These are phyloP conservation scores for Notodonta ziczac DNA, from an alignment of 2,888 invertebrate species.

Conservation along the genomic window DNA sequence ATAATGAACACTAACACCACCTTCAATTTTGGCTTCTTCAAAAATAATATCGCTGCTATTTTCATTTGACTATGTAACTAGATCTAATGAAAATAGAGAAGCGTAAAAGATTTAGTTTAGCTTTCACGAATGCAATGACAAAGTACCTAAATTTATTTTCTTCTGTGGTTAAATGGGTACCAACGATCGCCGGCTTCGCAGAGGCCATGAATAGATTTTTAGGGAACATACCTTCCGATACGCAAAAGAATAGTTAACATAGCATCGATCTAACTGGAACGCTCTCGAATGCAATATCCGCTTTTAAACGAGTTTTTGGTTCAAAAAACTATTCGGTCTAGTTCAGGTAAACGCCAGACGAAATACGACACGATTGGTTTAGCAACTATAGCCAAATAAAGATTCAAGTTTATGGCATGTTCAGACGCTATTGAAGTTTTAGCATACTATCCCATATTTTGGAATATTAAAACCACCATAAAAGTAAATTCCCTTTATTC, in stretches of 20 bases:
- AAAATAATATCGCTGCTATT: too few species aligned
- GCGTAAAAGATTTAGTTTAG: too few species aligned
- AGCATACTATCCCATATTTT: too few species aligned
- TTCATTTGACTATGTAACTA: too few species aligned
- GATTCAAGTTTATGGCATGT: background rate
- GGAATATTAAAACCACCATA: too few species aligned
- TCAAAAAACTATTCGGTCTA: conserved; percentile 78
- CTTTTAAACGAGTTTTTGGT: conserved; percentile 82
- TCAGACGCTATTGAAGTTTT: too few species aligned
- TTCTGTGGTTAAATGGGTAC: background rate
- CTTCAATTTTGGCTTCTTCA: too few species aligned
- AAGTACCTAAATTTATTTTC: background rate
- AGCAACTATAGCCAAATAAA: conserved; percentile 25
- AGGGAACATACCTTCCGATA: conserved; percentile 47
- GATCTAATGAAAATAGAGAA: too few species aligned
- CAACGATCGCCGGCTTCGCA: background rate
- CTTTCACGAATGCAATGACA: background rate
- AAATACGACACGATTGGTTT: conserved; percentile 44
- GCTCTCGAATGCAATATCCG: conserved; percentile 82
- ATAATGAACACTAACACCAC: too few species aligned
- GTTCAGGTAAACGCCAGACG: conserved; percentile 60
- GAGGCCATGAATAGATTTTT: conserved; percentile 15
- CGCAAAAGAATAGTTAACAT: conserved; percentile 69
- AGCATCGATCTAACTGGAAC: conserved; percentile 71
- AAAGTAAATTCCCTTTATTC: too few species aligned